Evolutionary conservation across 2,888 invertebrate genomes (phyloP), one percentile per base, ranked within the genome.

Genomic region (Aplocera efformata): DNA sequence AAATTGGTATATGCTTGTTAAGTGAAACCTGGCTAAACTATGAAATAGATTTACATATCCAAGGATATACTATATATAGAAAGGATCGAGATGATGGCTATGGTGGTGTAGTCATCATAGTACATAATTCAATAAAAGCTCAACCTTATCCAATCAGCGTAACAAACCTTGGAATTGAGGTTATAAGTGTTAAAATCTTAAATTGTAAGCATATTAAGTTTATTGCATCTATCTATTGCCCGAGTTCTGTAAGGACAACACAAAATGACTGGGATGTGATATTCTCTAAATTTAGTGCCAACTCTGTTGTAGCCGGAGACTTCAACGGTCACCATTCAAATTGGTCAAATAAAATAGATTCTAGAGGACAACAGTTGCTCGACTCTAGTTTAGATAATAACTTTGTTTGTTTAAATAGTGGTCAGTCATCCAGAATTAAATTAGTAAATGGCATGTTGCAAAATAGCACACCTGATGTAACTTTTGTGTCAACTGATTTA

Each of bases 41-140:
- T 1, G 32, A 32, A 1, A 13, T 7, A 3, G 13, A 6, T 7
- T 13, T 32, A 8, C 23, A 10, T 8, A n/a, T 32, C 6, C 10
- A 10, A 13, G n/a, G 13, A 6, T 32, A 32, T 22, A 8, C 23
- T 11, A 32, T 32, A 7, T 32, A 13, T 8, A 23, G 32, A 13
- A 7, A 4, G 7, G 32, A 32, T 10, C 10, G 32, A 7, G 10
- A n/a, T 21, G 42, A 43, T 23, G 22, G 9, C 0, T 43, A 48
- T 21, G 48, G 42, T 7, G 42, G 48, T 3, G 48, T 48, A n/a
- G 34, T 42, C 3, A 40, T 48, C 3, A 13, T 32, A 13, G 6
- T 24, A 1, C 32, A 32, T 24, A 32, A 32, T 5, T 32, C 32
- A 1, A 23, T 32, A 3, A 32, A 13, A 8, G 2, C 32, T 8